These are phyloP conservation scores for Tipula lateralis DNA, from an alignment of 2,888 invertebrate species.

Conservation along the genomic window DNA sequence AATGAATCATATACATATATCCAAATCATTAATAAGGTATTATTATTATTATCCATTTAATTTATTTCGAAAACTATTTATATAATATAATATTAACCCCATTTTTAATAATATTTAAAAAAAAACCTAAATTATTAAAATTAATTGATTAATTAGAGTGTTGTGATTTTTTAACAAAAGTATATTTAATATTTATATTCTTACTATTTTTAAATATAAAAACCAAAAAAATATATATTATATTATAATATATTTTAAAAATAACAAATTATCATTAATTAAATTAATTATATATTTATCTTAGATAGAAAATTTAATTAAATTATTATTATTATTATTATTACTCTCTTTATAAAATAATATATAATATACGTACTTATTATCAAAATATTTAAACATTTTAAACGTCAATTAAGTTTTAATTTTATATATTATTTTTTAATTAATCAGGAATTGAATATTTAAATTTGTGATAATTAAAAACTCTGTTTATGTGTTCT, in stretches of 20 bases:
- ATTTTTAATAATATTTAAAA: background rate
- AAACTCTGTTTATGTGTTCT: background rate
- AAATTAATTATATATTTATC: background rate
- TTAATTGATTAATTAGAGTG: conserved; percentile 7
- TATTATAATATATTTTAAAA: background rate
- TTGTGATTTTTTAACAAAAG: background rate
- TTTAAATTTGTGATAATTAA: background rate
- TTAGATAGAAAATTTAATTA: background rate
- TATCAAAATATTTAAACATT: background rate
- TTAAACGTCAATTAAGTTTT: background rate
- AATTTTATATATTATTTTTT: background rate
- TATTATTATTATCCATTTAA: background rate
- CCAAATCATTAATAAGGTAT: background rate
- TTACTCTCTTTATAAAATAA: background rate
- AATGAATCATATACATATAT: background rate
- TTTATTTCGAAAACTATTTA: background rate
- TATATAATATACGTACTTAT: background rate
- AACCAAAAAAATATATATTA: background rate
- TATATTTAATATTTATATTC: background rate
- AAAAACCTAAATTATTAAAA: background rate
- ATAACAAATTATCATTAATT: background rate
- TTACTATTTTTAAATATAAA: background rate
- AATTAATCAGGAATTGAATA: background rate
- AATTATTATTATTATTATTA: background rate
- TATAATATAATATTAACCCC: background rate